Conservation (phyloP, 2,888 invertebrate genomes). For the Terebella lapidaria region DNA sequence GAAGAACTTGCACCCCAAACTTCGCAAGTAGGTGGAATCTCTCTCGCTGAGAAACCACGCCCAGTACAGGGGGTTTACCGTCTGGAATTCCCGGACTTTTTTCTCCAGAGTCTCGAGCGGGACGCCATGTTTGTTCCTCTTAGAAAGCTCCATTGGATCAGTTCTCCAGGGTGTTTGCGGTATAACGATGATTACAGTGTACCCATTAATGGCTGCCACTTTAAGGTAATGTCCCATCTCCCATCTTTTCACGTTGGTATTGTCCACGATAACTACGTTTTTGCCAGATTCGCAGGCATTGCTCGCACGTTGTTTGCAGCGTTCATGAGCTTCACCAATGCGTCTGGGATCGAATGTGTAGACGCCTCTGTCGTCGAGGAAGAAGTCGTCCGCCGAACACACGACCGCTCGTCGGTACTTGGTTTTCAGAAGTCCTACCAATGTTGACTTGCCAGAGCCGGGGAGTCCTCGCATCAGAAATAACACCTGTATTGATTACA, state of each 20-base stretch:
- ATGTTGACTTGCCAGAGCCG: constrained; percentile 50
- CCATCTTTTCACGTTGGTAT: constrained; percentile 49
- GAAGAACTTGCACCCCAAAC: constrained; percentile 24
- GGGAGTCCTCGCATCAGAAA: constrained; percentile 52
- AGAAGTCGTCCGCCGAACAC: constrained; percentile 52
- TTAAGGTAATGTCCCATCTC: constrained; percentile 44
- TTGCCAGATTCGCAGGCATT: constrained; percentile 29
- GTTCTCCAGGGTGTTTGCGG: constrained; percentile 49
- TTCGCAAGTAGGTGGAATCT: constrained; percentile 26
- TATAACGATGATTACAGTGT: constrained; percentile 42
- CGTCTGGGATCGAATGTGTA: constrained; percentile 34
- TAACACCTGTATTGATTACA: constrained; percentile 41
- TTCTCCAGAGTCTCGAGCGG: constrained; percentile 25
- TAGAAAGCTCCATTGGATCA: constrained; percentile 35
- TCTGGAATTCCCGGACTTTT: constrained; percentile 31
- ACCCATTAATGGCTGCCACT: constrained; percentile 35
- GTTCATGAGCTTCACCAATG: constrained; percentile 41
- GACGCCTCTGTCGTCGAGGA: constrained; percentile 29
- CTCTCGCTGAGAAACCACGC: constrained; percentile 42
- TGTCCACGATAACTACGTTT: constrained; percentile 48
- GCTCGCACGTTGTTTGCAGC: constrained; percentile 38
- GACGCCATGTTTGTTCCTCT: constrained; percentile 36
- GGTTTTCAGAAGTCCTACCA: constrained; percentile 35
- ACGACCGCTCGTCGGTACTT: constrained; percentile 33
- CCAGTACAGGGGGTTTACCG: constrained; percentile 37